Evolutionary conservation across 2,113 vertebrate species (phyloP), one percentile per base, ranked within the genome.

Genomic region (Orthonyx spaldingii): DNA sequence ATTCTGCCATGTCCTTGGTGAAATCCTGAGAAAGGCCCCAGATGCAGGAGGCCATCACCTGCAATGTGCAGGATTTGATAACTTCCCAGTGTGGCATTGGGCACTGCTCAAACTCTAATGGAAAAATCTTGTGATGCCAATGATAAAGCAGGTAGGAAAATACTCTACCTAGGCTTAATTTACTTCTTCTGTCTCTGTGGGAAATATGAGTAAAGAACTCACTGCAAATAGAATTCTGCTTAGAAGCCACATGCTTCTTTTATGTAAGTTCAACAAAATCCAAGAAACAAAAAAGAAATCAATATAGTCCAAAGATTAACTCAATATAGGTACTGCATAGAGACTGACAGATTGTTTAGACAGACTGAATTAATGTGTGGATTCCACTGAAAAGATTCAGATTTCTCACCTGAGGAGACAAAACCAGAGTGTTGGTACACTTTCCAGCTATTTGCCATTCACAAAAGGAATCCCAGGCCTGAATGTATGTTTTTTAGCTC

Each of bases 261-360:
- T 60, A 68, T 7, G 8, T 19, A 70, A 77, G 27, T 80, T 79
- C 74, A 87, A 85, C 33, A 83, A 64, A 77, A 80, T 84, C 32
- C 68, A 93, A 76, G 75, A 86, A 91, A 55, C 8, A 9, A n/a
- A 90, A 87, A 91, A 83, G 27, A 89, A 90, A 90, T 91, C 92
- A 77, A 90, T 71, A 63, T 5, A 87, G 42, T 7, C 41, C 44
- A 90, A 14, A 44, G 21, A 93, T 90, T 63, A 78, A 35, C 53
- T 70, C 2, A 0, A 16, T 86, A 35, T 10, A 69, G 55, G 42
- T 77, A 69, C 16, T 42, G 19, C 3, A 2, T 23, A 70, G 20
- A 84, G 80, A 37, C 47, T 35, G 47, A 55, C 16, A 70, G 65
- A 87, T 90, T 61, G 81, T 79, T 94, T 59, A 76, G 44, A 53